Percentiles rank a stretch among this genome's conserved stretches.
These are phyloP conservation scores for Drepana arcuata DNA, from an alignment of 1,140 invertebrate genomes.

Conservation along the genomic window DNA sequence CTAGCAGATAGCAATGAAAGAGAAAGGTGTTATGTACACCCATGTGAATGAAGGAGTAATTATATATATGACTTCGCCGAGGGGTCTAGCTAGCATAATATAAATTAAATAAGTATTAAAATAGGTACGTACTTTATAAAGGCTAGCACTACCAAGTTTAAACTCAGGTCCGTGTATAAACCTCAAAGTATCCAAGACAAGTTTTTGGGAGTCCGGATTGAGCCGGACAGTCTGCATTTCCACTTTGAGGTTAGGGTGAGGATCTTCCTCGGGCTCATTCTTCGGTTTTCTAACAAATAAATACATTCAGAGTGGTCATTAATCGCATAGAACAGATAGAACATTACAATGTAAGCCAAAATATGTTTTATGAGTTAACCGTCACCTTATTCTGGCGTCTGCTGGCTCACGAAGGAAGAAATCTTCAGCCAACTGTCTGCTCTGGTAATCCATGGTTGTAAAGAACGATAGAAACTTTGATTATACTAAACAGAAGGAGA, in stretches of 20 bases:
- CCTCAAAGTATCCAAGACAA: conserved; percentile 79
- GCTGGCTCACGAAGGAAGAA: conserved; percentile 70
- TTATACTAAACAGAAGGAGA: too few relatives aligned
- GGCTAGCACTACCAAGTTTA: conserved; percentile 68
- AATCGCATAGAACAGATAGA: background rate
- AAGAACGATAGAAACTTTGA: too few relatives aligned
- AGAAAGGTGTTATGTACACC: too few relatives aligned
- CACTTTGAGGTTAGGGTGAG: conserved; percentile 73
- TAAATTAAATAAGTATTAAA: conserved; percentile 3
- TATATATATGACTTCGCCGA: too few relatives aligned
- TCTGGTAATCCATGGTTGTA: conserved; percentile 60
- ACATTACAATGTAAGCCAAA: conserved; percentile 2
- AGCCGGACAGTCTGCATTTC: conserved; percentile 80
- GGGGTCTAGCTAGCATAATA: too few relatives aligned
- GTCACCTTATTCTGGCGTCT: conserved; percentile 72
- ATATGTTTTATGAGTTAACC: background rate
- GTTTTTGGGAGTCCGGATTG: conserved; percentile 76
- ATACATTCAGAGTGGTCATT: too few relatives aligned
- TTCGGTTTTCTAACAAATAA: conserved; percentile 46
- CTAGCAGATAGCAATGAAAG: too few relatives aligned
- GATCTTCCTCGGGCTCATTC: conserved; percentile 49
- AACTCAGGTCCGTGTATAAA: conserved; percentile 79
- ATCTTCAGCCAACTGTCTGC: conserved; percentile 69
- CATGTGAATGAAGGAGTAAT: too few relatives aligned
- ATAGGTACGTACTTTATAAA: conserved; percentile 63